Base-by-base conservation (phyloP, 2,797 vertebrate genomes). In the Nyctibius grandis region DNA sequence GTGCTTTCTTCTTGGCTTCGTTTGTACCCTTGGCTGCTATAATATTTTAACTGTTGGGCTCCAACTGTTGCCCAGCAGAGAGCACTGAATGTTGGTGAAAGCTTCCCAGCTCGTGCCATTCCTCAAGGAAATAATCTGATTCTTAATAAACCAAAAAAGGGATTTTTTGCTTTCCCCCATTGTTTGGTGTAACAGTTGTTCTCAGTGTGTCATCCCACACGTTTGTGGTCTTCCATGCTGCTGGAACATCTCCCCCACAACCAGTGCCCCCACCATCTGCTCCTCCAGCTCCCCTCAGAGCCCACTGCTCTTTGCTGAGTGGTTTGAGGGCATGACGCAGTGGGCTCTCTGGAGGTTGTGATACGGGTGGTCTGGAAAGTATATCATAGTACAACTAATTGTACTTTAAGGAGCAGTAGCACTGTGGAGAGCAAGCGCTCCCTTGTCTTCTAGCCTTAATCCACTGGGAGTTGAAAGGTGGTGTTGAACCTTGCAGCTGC, bases 301-400 rank as follows among this genome's bases (percentile, higher is more conserved):
- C 25, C 3, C 1, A 11, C 86, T 31, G 53, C 29, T 67, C 82
- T 50, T 11, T 36, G 59, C 65, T 22, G 34, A 20, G 5, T 3
- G 15, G 15, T 8, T 15, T 16, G 12, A 5, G 31, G 63, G 15
- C 9, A 8, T 3, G 22, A 2, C 7, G 6, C 45, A 19, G 14
- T 10, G 57, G 53, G 67, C 12, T 57, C 38, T 69, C 51, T 0
- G 19, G 28, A 42, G 31, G 20, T 2, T 22, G 69, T 44, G 54
- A 4, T 9, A 11, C 29, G 28, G 20, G 8, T 21, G 50, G 48
- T 51, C 50, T 57, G 64, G 50, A 56, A 51, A 42, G 57, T 33
- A 1, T 51, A 6, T 9, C 2, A 1, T 20, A 8, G 7, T 20
- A 6, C 9, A 28, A 15, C 40, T 15, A 8, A 10, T 1, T 1